These are phyloP conservation scores for Apolygus lucorum DNA, from an alignment of 1,140 invertebrate genomes.

Conservation along the genomic window DNA sequence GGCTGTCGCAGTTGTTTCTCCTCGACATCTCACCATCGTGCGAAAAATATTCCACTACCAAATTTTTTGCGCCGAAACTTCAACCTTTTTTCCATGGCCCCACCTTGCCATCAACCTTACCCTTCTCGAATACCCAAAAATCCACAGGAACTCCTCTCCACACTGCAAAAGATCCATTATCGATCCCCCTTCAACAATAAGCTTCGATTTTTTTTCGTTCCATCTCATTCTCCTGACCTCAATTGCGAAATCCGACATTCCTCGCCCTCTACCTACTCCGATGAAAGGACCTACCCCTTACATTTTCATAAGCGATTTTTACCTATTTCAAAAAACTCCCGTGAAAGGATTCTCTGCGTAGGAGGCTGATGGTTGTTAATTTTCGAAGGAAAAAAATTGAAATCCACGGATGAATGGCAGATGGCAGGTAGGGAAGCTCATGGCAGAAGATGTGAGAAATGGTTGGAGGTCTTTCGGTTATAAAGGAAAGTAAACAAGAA, in stretches of 20 bases:
- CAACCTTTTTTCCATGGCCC: too few species aligned
- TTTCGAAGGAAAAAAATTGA: not conserved
- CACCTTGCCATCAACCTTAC: too few species aligned
- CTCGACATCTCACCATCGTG: too few species aligned
- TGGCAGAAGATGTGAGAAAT: too few species aligned
- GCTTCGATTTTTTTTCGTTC: not conserved
- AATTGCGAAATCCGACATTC: not conserved
- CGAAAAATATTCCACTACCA: too few species aligned
- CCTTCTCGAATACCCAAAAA: not conserved
- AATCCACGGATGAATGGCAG: too few species aligned
- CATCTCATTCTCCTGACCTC: not conserved
- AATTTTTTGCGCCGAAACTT: too few species aligned
- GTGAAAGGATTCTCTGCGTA: not conserved
- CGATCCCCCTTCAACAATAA: not conserved
- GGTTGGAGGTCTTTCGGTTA: too few species aligned
- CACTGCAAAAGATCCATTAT: not conserved
- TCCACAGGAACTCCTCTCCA: not conserved
- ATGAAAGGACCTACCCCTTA: not conserved
- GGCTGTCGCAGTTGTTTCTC: too few species aligned
- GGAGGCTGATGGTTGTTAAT: not conserved
- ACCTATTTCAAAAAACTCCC: not conserved
- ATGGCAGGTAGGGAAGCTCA: not conserved
- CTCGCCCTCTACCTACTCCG: not conserved
- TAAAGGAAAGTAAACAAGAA: too few species aligned
- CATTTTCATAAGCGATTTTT: not conserved